These are phyloP conservation scores for Dynastes hyllus DNA, from an alignment of 2,888 invertebrate species.

Conservation along the genomic window DNA sequence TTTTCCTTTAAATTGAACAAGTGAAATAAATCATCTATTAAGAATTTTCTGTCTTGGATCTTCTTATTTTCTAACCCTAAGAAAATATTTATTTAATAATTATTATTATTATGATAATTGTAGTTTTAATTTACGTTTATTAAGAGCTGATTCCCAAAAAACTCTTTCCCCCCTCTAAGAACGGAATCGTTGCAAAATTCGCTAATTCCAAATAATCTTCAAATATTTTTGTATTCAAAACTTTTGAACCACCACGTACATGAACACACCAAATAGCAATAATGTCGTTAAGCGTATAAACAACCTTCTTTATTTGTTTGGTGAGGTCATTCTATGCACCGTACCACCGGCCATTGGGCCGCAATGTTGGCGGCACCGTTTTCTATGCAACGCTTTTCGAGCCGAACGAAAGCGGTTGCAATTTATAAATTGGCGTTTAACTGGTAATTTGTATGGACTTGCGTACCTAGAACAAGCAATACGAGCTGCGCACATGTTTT, in stretches of 20 bases:
- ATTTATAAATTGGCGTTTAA: conserved; percentile 38
- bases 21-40: no score
- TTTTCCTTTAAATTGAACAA: no score
- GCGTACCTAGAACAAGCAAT: background rate
- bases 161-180: no score
- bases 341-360: background rate
- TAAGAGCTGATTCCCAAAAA: no score
- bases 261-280: conserved; percentile 8
- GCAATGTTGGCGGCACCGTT: conserved; percentile 20
- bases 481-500: conserved; percentile 14
- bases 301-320: conserved; percentile 33
- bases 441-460: conserved; percentile 30
- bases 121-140: no score
- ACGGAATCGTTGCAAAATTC: no score
- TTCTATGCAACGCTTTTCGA: background rate
- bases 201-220: no score
- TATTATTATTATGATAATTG: no score
- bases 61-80: no score
- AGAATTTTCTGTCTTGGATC: no score
- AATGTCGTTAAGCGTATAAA: conserved; percentile 25
- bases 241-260: background rate
- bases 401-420: conserved; percentile 27
- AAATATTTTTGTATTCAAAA: no score
- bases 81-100: no score
- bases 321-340: background rate